A percentile compares a stretch with the other conserved stretches of the same genome.
phyloP scores from a whole-genome alignment of 2,888 invertebrate genomes.

The Ophion obscuratus region DNA sequence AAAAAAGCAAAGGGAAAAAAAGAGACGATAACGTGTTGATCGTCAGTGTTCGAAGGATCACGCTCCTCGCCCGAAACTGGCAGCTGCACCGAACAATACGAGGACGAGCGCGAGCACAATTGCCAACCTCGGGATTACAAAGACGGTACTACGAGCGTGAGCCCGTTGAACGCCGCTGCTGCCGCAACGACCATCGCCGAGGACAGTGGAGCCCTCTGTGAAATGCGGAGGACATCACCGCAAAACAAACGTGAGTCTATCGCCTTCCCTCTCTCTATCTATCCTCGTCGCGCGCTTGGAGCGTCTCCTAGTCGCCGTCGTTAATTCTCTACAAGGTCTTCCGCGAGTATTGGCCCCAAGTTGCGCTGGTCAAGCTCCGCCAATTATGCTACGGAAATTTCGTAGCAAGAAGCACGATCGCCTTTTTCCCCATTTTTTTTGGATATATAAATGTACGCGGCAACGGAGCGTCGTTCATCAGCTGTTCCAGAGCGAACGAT shows the following conservation, averaged over 20 bases:
- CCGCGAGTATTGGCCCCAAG: background rate
- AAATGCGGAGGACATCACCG: constrained; percentile 87
- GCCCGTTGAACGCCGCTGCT: constrained; percentile 70
- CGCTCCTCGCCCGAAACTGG: constrained; percentile 69
- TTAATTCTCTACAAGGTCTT: constrained; percentile 8
- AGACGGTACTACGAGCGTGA: constrained; percentile 72
- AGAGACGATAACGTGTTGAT: constrained; percentile 69
- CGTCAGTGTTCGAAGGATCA: constrained; percentile 71
- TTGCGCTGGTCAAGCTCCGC: constrained; percentile 19
- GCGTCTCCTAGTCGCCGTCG: too few species aligned
- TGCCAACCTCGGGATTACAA: constrained; percentile 70
- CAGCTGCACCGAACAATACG: constrained; percentile 60
- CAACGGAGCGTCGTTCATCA: background rate
- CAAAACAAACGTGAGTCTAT: constrained; percentile 85
- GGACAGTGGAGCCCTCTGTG: constrained; percentile 83
- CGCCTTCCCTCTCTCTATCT: background rate
- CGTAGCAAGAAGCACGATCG: background rate
- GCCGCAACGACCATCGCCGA: constrained; percentile 74
- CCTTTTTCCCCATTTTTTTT: background rate
- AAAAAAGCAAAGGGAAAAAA: constrained; percentile 61
- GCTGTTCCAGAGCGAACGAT: background rate
- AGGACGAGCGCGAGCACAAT: constrained; percentile 64
- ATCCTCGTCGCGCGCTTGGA: background rate
- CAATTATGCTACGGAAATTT: background rate
- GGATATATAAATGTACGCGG: background rate